Percentiles rank a stretch among this genome's conserved stretches.
Evolutionary conservation across 2,888 invertebrate species (phyloP).

Genomic region (Drosophila mulleri): DNA sequence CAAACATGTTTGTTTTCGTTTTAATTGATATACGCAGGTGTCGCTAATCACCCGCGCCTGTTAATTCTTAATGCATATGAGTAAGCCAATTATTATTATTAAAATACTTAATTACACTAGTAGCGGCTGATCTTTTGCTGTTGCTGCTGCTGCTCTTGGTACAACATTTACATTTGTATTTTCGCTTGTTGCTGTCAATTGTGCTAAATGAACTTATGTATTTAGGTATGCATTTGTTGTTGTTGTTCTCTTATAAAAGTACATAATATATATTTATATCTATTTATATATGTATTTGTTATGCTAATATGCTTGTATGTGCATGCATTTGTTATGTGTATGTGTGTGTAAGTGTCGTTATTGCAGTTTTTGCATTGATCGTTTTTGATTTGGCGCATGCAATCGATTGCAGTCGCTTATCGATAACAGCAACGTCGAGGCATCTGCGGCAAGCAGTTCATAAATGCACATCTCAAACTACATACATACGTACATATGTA

Average conservation of each 20-base stretch:
- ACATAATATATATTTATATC: slow-evolving; percentile 10
- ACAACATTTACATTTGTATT: slow-evolving; percentile 6
- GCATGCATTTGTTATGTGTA: not conserved
- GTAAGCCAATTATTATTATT: slow-evolving; percentile 38
- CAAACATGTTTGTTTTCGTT: slow-evolving; percentile 6
- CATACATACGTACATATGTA: too few species aligned
- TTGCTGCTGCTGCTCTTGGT: not conserved
- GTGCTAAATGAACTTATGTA: slow-evolving; percentile 64
- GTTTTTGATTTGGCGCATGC: slow-evolving; percentile 5
- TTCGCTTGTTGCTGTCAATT: slow-evolving; percentile 43
- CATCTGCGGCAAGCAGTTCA: slow-evolving; percentile 16
- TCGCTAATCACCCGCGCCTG: slow-evolving; percentile 8
- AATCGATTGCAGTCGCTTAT: slow-evolving; percentile 16
- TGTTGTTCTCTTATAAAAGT: slow-evolving; percentile 38
- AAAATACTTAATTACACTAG: slow-evolving; percentile 33
- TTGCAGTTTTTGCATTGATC: slow-evolving; percentile 12
- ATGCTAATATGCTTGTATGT: slow-evolving; percentile 13
- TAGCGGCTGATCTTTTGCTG: not conserved
- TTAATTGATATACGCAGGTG: slow-evolving; percentile 21
- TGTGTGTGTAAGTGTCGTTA: slow-evolving; percentile 5
- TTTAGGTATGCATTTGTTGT: slow-evolving; percentile 30
- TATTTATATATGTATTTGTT: not conserved
- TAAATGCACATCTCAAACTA: slow-evolving; percentile 38
- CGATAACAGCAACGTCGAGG: slow-evolving; percentile 17
- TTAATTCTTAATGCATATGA: slow-evolving; percentile 51